phyloP scores from a whole-genome alignment of 1,140 invertebrate species.

The Danaus melanippus region DNA sequence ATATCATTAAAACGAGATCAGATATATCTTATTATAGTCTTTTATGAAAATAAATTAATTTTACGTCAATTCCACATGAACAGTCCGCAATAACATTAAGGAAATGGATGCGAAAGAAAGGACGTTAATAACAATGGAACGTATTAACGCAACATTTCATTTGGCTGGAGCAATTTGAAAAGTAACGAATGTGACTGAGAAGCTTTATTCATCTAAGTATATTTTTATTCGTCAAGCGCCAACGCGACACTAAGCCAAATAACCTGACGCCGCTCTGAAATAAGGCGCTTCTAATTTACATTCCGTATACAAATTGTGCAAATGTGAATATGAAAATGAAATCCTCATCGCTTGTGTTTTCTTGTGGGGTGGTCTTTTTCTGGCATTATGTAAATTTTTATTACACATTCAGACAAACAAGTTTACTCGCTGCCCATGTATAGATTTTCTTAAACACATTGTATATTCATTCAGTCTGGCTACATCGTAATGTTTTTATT shows the following conservation, averaged over 20 bases:
- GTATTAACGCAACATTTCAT: slow-evolving; percentile 32
- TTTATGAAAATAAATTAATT: no score
- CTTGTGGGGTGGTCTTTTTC: slow-evolving; percentile 46
- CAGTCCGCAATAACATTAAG: no score
- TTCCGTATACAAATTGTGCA: slow-evolving; percentile 65
- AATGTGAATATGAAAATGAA: slow-evolving; percentile 67
- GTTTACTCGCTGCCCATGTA: slow-evolving; percentile 38
- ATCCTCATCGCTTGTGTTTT: slow-evolving; percentile 58
- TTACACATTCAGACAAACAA: slow-evolving; percentile 54
- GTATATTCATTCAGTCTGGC: no score
- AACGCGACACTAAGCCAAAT: slow-evolving; percentile 55
- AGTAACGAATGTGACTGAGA: slow-evolving; percentile 41
- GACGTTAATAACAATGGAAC: slow-evolving; percentile 19
- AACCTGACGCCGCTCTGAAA: slow-evolving; percentile 55
- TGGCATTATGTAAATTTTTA: slow-evolving; percentile 62
- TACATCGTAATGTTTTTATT: no score
- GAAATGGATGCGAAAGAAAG: no score
- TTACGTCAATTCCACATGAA: no score
- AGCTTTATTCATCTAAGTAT: slow-evolving; percentile 46
- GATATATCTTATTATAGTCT: no score
- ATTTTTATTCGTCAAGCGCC: slow-evolving; percentile 53
- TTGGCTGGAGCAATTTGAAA: slow-evolving; percentile 35
- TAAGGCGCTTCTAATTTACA: slow-evolving; percentile 66
- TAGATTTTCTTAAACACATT: slow-evolving; percentile 7
- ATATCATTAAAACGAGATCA: no score